Evolutionary conservation across 1,140 invertebrate genomes (phyloP).

Genomic region (Drosophila gunungcola): DNA sequence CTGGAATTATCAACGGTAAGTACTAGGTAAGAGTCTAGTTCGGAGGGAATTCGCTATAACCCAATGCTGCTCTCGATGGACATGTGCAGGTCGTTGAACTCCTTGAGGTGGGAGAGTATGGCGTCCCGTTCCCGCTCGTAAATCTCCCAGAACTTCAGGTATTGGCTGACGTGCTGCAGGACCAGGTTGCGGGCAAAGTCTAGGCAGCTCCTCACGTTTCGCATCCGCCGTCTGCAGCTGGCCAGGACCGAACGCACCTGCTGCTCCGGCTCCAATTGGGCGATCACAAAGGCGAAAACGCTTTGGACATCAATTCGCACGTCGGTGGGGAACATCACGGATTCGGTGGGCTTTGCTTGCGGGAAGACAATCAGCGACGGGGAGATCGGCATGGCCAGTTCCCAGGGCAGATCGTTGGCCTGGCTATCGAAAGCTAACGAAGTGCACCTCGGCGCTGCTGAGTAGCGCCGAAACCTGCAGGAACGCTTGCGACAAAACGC

Average conservation of each 20-base stretch:
- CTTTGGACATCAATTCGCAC: constrained; percentile 62
- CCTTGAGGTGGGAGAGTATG: constrained; percentile 64
- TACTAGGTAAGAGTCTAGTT: constrained; percentile 3
- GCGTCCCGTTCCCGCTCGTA: constrained; percentile 56
- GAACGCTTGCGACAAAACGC: constrained; percentile 59
- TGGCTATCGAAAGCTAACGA: constrained; percentile 68
- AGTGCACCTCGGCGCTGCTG: constrained; percentile 51
- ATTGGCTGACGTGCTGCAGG: constrained; percentile 64
- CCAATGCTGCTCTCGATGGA: constrained; percentile 67
- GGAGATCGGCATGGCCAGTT: constrained; percentile 59
- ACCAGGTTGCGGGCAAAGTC: constrained; percentile 69
- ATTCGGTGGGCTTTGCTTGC: constrained; percentile 37
- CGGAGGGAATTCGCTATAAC: constrained; percentile 45
- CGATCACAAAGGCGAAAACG: constrained; percentile 68
- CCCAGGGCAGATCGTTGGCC: constrained; percentile 74
- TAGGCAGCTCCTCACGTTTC: constrained; percentile 63
- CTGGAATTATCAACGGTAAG: constrained; percentile 25
- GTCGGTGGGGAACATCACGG: constrained; percentile 62
- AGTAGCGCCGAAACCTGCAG: constrained; percentile 66
- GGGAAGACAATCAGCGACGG: constrained; percentile 74
- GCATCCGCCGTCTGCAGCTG: constrained; percentile 53
- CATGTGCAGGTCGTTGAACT: constrained; percentile 70
- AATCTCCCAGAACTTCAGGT: constrained; percentile 68
- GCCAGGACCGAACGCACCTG: constrained; percentile 59
- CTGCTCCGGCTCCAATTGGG: constrained; percentile 65